phyloP scores from a whole-genome alignment of 92 coral and sea anemone genomes.

The Muricea muricata region DNA sequence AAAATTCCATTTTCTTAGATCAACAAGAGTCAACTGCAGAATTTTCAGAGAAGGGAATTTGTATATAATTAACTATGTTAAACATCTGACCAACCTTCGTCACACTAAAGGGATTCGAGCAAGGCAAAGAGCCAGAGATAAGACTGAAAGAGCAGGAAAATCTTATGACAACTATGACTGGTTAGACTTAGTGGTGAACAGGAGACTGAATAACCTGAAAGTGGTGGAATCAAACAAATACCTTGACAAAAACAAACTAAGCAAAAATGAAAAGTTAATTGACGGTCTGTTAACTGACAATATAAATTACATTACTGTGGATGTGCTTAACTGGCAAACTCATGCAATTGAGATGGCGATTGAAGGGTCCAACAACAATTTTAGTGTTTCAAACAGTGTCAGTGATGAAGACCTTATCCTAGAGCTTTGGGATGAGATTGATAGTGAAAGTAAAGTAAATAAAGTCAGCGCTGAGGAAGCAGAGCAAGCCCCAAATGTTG shows the following conservation, averaged over 20 bases:
- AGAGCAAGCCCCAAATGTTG: slow-evolving; percentile 32
- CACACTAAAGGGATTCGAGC: slow-evolving; percentile 19
- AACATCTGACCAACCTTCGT: slow-evolving; percentile 28
- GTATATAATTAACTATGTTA: slow-evolving; percentile 17
- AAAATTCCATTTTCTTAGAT: too few relatives aligned
- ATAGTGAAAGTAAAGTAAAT: slow-evolving; percentile 18
- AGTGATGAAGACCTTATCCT: slow-evolving; percentile 31
- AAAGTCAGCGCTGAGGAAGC: slow-evolving; percentile 35
- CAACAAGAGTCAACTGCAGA: slow-evolving; percentile 22
- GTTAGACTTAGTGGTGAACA: slow-evolving; percentile 27
- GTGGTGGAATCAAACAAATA: slow-evolving; percentile 34
- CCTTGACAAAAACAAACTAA: slow-evolving; percentile 25
- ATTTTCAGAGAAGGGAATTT: slow-evolving; percentile 27
- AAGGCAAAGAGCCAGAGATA: slow-evolving; percentile 33
- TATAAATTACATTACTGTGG: slow-evolving; percentile 23
- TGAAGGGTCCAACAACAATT: slow-evolving; percentile 11
- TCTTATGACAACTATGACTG: slow-evolving; percentile 36
- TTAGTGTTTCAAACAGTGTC: neutral
- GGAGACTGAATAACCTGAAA: slow-evolving; percentile 38
- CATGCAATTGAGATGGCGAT: slow-evolving; percentile 19
- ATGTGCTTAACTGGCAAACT: slow-evolving; percentile 35
- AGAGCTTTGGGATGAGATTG: slow-evolving; percentile 44
- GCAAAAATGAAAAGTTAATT: slow-evolving; percentile 39
- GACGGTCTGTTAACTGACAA: too few relatives aligned
- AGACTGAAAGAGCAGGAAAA: slow-evolving; percentile 48